Percentiles rank a stretch among this genome's conserved stretches.
Conservation (phyloP, 2,113 vertebrate species). For the Tragelaphus strepsiceros region DNA sequence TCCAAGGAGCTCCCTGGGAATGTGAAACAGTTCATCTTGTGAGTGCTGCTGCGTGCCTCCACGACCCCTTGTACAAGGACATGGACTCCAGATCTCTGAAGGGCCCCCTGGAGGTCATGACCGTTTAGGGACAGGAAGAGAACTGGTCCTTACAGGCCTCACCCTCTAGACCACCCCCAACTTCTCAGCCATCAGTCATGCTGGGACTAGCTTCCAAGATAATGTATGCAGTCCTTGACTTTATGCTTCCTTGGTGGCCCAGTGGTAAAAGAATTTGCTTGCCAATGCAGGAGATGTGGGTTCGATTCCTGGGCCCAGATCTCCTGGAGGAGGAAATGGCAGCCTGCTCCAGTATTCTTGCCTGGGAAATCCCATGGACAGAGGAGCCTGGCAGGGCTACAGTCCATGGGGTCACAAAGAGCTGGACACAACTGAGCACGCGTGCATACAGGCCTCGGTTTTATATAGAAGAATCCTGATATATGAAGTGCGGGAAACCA, state of each 20-base stretch:
- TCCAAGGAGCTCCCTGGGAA: neutral
- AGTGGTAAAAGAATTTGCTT: neutral
- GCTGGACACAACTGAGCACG: neutral
- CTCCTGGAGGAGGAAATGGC: neutral
- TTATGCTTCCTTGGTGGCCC: neutral
- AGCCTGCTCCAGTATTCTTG: neutral
- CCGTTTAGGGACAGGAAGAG: neutral
- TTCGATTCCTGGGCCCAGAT: neutral
- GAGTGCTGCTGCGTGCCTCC: fast-evolving
- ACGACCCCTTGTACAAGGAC: fast-evolving
- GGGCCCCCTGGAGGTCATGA: too few relatives aligned
- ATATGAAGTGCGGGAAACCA: too few relatives aligned
- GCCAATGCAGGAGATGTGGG: neutral
- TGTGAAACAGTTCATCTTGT: neutral
- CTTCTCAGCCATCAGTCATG: neutral
- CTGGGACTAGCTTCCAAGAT: too few relatives aligned
- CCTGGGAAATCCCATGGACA: neutral
- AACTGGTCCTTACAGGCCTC: neutral
- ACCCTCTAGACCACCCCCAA: fast-evolving
- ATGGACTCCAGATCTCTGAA: neutral
- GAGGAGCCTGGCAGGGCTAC: neutral
- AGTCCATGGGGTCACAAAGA: neutral
- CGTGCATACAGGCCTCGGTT: neutral
- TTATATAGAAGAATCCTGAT: neutral
- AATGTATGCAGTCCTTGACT: neutral